A percentile compares a stretch with the other conserved stretches of the same genome.
phyloP scores from a whole-genome alignment of 2,113 vertebrate species.

The Ptilorrhoa leucosticta region DNA sequence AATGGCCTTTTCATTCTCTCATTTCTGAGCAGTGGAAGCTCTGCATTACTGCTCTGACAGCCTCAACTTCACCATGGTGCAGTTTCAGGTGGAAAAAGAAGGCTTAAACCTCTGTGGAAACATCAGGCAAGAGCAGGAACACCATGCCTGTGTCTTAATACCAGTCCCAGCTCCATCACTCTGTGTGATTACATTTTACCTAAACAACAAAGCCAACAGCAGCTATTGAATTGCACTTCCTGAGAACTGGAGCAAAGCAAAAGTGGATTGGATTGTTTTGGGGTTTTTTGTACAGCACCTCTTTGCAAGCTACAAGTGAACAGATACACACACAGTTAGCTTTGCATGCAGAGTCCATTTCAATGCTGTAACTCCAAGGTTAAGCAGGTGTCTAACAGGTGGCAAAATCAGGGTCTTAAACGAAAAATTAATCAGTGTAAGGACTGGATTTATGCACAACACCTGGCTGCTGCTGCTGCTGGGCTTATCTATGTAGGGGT shows the following conservation, averaged over 20 bases:
- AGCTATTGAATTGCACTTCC: neutral
- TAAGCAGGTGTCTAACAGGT: neutral
- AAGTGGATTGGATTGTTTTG: neutral
- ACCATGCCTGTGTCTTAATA: neutral
- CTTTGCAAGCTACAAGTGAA: neutral
- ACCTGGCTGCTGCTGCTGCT: conserved; percentile 19
- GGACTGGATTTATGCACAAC: conserved; percentile 12
- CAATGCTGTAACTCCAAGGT: neutral
- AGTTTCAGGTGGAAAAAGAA: neutral
- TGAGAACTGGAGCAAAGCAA: neutral
- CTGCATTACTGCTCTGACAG: neutral
- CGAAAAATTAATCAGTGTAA: neutral
- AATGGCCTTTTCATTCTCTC: neutral
- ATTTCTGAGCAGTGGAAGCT: neutral
- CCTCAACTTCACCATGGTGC: neutral
- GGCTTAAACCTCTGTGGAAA: neutral
- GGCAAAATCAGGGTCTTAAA: neutral
- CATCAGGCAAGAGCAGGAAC: neutral
- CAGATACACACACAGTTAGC: neutral
- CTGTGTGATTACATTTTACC: neutral
- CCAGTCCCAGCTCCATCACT: neutral
- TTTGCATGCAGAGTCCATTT: neutral
- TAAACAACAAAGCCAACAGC: neutral
- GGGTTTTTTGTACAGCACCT: neutral
- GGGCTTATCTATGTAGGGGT: neutral